phyloP scores from a whole-genome alignment of 2,113 vertebrate genomes.

The Acinonyx jubatus region DNA sequence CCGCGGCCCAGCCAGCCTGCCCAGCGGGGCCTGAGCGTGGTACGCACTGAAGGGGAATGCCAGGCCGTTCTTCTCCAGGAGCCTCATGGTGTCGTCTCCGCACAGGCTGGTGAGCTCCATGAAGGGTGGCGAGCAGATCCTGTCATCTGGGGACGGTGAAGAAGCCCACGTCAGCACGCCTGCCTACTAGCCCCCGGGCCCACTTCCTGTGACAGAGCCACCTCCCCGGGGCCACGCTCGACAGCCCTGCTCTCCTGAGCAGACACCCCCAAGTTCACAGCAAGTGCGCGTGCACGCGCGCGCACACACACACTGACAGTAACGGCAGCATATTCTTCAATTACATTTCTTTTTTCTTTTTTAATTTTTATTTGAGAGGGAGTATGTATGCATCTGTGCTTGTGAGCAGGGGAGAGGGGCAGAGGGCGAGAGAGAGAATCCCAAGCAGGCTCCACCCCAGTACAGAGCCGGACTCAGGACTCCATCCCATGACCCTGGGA shows the following conservation, averaged over 20 bases:
- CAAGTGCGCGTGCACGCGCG: fast-evolving
- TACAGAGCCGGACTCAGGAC: too few relatives aligned
- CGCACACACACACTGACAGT: fast-evolving
- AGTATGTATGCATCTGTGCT: too few relatives aligned
- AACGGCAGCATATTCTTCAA: fast-evolving
- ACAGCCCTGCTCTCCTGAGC: fast-evolving
- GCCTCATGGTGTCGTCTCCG: conserved; percentile 92
- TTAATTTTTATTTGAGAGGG: too few relatives aligned
- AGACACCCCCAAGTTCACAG: fast-evolving
- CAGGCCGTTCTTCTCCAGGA: conserved; percentile 94
- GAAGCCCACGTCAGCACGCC: not conserved
- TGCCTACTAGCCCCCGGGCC: not conserved
- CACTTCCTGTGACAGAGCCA: not conserved
- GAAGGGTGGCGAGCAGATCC: conserved; percentile 98
- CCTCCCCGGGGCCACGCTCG: not conserved
- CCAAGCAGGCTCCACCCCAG: too few relatives aligned
- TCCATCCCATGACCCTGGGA: too few relatives aligned
- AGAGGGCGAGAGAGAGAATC: too few relatives aligned
- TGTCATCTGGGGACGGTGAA: conserved; percentile 88
- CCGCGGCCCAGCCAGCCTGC: fast-evolving
- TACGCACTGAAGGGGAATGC: conserved; percentile 97
- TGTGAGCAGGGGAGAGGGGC: too few relatives aligned
- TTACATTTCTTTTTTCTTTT: not conserved
- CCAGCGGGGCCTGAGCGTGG: fast-evolving
- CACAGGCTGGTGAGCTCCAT: conserved; percentile 96